A percentile compares a stretch with the other conserved stretches of the same genome.
These are phyloP conservation scores for Empis stercorea DNA, from an alignment of 2,888 invertebrate genomes.

Conservation along the genomic window DNA sequence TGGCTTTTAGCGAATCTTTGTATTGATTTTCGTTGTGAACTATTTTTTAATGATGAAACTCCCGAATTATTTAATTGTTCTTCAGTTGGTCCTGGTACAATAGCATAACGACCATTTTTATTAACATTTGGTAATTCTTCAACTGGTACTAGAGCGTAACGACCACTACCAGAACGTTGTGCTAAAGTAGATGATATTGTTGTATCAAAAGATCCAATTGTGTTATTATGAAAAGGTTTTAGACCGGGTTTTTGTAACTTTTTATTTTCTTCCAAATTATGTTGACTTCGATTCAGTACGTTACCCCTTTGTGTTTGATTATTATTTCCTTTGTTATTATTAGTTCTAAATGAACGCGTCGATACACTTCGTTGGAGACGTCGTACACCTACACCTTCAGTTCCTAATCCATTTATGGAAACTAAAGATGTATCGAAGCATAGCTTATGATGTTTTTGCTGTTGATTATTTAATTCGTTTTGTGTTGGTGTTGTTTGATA, in stretches of 20 bases:
- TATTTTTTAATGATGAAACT: constrained; percentile 30
- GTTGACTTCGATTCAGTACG: constrained; percentile 16
- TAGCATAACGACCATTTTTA: constrained; percentile 29
- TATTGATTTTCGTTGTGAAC: constrained; percentile 26
- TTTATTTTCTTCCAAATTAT: constrained; percentile 14
- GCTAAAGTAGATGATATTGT: not conserved
- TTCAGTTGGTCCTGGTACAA: constrained; percentile 27
- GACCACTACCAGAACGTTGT: constrained; percentile 29
- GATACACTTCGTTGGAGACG: constrained; percentile 36
- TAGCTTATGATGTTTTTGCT: constrained; percentile 10
- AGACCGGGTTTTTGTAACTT: constrained; percentile 21
- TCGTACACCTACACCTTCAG: constrained; percentile 31
- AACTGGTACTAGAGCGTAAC: constrained; percentile 42
- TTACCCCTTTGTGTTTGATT: constrained; percentile 9
- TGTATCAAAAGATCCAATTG: constrained; percentile 6
- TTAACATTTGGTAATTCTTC: constrained; percentile 26
- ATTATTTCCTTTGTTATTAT: not conserved
- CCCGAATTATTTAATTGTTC: constrained; percentile 15
- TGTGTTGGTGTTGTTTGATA: constrained; percentile 29
- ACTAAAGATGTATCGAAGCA: constrained; percentile 4
- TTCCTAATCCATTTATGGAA: constrained; percentile 13
- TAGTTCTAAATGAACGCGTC: constrained; percentile 29
- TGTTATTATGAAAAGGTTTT: constrained; percentile 13
- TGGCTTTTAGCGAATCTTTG: constrained; percentile 33
- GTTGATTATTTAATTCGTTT: constrained; percentile 20